Evolutionary conservation across 2,888 invertebrate species (phyloP), one percentile per base, ranked within the genome.

Genomic region (Epiperipatus broadwayi): DNA sequence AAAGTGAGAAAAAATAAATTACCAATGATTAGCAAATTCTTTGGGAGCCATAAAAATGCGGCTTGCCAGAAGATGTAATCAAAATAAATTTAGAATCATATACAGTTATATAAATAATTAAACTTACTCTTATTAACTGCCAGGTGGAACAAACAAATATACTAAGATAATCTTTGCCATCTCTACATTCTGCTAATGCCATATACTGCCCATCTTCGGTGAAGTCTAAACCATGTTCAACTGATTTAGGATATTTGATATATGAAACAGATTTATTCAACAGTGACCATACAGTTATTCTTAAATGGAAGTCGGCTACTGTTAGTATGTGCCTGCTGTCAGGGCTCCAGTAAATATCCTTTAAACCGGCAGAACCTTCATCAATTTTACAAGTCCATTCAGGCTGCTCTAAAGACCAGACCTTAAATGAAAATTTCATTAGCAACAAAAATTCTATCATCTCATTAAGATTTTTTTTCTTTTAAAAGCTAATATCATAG

Each of bases 371-470:
- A 32, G 66, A 64, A 4, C 68, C 66, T 50, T 67, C 65, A 22
- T 58, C 60, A 39, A 69, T 57, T 50, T 64, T 66, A 50, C 65
- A 69, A 47, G 59, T 61, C 69, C 69, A 70, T 28, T 64, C 61
- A 2, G 63, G 59, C 45, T 63, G 55, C 43, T 57, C 55, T 14
- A 68, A 39, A 0, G 64, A 66, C 56, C 63, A 68, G 21, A 66
- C 56, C 57, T 64, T 54, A 15, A 15, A 10, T 4, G 19, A 39
- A 5, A 3, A 31, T 8, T n/a, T 16, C 19, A 29, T 27, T 32
- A 40, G 22, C 40, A 28, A 35, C 41, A 36, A 41, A 43, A 37
- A 41, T n/a, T n/a, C n/a, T n/a, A n/a, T n/a, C n/a, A n/a, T n/a
- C n/a, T n/a, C n/a, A n/a, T n/a, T n/a, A n/a, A n/a, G n/a, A n/a